A percentile compares a stretch with the other conserved stretches of the same genome.
phyloP scores from a whole-genome alignment of 2,888 invertebrate species.

The Augochlorella aurata region DNA sequence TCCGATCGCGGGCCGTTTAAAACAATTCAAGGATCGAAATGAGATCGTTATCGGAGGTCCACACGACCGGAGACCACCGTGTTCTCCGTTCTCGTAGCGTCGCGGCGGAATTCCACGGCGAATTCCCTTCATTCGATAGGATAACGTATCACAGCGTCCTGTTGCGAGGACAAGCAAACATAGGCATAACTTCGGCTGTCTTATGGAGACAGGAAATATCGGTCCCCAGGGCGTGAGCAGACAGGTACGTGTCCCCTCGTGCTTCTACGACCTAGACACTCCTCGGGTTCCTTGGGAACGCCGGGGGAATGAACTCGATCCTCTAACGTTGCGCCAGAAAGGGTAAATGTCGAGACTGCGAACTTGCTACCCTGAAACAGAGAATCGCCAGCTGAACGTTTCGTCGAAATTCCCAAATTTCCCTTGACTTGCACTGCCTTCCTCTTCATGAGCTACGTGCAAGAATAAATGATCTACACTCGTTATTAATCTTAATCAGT shows the following conservation, averaged over 20 bases:
- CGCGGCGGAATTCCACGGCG: constrained; percentile 6
- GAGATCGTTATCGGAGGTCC: not conserved
- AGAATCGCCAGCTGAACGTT: not conserved
- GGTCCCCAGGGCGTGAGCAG: constrained; percentile 43
- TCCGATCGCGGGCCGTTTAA: not conserved
- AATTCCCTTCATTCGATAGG: constrained; percentile 17
- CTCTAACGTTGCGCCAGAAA: constrained; percentile 4
- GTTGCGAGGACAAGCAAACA: constrained; percentile 16
- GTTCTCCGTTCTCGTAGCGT: not conserved
- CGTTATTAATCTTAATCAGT: no score
- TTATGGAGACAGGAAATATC: constrained; percentile 40
- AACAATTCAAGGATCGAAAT: constrained; percentile 4
- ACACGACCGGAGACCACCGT: not conserved
- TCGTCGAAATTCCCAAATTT: not conserved
- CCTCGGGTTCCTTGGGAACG: constrained; percentile 2
- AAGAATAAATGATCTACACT: no score
- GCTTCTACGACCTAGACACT: constrained; percentile 14
- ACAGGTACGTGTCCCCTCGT: constrained; percentile 36
- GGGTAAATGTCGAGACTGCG: not conserved
- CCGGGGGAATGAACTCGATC: constrained; percentile 20
- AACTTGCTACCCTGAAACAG: not conserved
- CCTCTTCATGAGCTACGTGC: no score
- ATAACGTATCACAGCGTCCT: constrained; percentile 42
- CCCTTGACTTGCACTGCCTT: no score
- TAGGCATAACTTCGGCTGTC: constrained; percentile 37